Evolutionary conservation across 2,113 vertebrate species (phyloP).

Genomic region (Upupa epops): DNA sequence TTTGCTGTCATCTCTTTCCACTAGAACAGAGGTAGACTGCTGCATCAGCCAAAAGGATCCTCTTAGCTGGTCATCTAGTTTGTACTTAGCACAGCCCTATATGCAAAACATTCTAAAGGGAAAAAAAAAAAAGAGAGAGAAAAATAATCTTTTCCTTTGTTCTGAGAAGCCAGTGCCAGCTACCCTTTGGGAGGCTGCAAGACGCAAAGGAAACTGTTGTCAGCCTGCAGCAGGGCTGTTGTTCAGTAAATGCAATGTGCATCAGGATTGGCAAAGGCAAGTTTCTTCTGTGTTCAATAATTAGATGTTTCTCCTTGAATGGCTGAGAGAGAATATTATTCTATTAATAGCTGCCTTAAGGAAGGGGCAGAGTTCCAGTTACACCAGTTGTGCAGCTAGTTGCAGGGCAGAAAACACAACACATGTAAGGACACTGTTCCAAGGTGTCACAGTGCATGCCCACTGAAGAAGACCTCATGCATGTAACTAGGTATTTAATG

Average conservation of each 20-base stretch:
- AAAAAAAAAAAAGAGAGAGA: background rate
- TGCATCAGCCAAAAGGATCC: background rate
- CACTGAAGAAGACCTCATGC: background rate
- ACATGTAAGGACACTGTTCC: accelerated
- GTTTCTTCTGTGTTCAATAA: background rate
- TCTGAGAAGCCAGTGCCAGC: background rate
- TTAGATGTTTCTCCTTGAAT: background rate
- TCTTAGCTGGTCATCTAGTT: background rate
- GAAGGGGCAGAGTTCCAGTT: background rate
- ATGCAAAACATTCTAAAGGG: background rate
- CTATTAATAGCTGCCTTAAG: background rate
- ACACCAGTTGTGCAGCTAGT: background rate
- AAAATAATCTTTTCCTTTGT: background rate
- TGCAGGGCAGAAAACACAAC: background rate
- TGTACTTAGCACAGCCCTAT: background rate
- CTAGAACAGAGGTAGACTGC: background rate
- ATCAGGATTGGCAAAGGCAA: background rate
- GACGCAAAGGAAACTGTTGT: background rate
- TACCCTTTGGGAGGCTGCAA: background rate
- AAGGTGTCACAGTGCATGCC: accelerated
- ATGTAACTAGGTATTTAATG: background rate
- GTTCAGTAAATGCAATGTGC: background rate
- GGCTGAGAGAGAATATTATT: background rate
- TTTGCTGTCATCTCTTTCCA: conserved; percentile 18
- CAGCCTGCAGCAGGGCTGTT: background rate